These are phyloP conservation scores for Epinephelus fuscoguttatus DNA, from an alignment of 2,113 vertebrate species.

Conservation along the genomic window DNA sequence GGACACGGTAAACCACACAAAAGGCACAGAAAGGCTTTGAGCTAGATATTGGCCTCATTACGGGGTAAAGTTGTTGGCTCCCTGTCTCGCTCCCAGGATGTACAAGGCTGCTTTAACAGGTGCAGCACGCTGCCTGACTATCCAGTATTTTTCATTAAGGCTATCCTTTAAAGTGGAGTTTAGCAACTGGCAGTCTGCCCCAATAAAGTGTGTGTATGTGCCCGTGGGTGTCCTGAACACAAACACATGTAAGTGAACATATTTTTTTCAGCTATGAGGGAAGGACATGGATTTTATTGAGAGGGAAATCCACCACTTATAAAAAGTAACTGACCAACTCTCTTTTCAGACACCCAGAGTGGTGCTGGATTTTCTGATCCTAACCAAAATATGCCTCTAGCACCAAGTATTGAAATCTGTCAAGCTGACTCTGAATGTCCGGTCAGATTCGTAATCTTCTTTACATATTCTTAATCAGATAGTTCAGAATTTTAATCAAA, in stretches of 20 bases:
- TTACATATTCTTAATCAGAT: constrained; percentile 3
- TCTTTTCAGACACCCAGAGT: background rate
- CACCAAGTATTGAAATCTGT: background rate
- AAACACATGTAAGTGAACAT: constrained; percentile 26
- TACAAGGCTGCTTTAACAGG: constrained; percentile 67
- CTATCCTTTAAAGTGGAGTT: constrained; percentile 65
- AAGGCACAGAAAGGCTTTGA: constrained; percentile 71
- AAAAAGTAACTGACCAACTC: background rate
- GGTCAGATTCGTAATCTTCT: background rate
- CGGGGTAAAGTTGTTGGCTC: constrained; percentile 60
- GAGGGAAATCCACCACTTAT: constrained; percentile 63
- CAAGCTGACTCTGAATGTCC: background rate
- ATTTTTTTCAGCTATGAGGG: constrained; percentile 11
- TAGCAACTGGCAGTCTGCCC: constrained; percentile 55
- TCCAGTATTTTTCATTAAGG: constrained; percentile 71
- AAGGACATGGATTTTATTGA: constrained; percentile 26
- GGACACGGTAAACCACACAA: constrained; percentile 69
- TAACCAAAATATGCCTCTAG: constrained; percentile 11
- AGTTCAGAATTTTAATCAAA: background rate
- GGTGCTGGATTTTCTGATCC: background rate
- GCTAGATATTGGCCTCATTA: constrained; percentile 75
- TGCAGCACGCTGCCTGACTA: constrained; percentile 53
- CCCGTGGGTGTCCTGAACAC: constrained; percentile 7
- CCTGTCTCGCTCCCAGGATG: constrained; percentile 46
- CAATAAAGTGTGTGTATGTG: constrained; percentile 20